Conservation (phyloP, 2,888 invertebrate species). For the Ormyrus nitidulus region DNA sequence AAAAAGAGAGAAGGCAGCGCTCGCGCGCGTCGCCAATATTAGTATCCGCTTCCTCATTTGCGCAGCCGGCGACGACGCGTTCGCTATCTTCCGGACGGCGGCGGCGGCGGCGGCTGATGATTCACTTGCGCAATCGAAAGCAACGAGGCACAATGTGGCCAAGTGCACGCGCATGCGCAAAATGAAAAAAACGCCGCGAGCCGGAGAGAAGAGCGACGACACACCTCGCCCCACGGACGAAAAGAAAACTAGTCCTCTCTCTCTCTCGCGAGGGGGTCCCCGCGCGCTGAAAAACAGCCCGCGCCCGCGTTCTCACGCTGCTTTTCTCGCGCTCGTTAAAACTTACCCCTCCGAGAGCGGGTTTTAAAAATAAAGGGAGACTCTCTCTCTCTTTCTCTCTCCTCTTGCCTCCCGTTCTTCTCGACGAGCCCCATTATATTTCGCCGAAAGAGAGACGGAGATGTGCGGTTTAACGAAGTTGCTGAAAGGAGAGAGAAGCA, state of each 20-base stretch:
- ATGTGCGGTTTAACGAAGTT: slow-evolving; percentile 31
- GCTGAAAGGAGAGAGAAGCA: not conserved
- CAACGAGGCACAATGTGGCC: not conserved
- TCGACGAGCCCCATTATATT: slow-evolving; percentile 19
- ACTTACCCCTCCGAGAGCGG: slow-evolving; percentile 12
- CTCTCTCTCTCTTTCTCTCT: slow-evolving; percentile 4
- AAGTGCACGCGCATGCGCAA: not conserved
- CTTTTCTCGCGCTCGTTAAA: slow-evolving; percentile 39
- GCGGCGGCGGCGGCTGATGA: not conserved
- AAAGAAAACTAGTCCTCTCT: not conserved
- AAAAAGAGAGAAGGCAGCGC: not conserved
- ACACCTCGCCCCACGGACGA: not conserved
- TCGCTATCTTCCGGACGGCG: slow-evolving; percentile 36
- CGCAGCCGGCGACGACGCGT: not conserved
- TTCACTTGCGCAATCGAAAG: slow-evolving; percentile 42
- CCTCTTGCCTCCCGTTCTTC: not conserved
- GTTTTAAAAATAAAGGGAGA: slow-evolving; percentile 1
- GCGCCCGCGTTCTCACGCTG: slow-evolving; percentile 48
- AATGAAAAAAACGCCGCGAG: not conserved
- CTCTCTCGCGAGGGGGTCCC: too few relatives aligned
- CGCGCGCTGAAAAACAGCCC: too few relatives aligned
- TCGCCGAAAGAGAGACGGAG: slow-evolving; percentile 15
- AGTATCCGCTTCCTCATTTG: slow-evolving; percentile 50
- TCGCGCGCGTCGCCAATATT: slow-evolving; percentile 34
- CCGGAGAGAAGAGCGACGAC: not conserved